A percentile compares a stretch with the other conserved stretches of the same genome.
phyloP scores from a whole-genome alignment of 2,888 invertebrate species.

The Hypselothyrea guttata region DNA sequence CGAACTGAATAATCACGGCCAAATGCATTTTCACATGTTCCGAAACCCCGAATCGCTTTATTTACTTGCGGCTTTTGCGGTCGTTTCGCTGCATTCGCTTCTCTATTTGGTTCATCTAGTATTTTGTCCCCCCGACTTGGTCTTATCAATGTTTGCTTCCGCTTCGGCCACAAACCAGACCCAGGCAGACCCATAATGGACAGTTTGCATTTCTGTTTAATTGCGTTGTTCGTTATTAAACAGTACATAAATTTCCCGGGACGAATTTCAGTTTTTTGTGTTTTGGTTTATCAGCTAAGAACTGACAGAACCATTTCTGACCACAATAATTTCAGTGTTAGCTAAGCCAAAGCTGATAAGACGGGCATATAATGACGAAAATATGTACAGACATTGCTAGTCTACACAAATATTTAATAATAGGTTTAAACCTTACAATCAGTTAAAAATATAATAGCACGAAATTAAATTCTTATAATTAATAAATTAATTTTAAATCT shows the following conservation, averaged over 20 bases:
- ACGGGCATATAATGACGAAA: too few species aligned
- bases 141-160: slow-evolving; percentile 72
- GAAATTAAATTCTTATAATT: too few species aligned
- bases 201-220: slow-evolving; percentile 55
- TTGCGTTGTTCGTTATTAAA: slow-evolving; percentile 18
- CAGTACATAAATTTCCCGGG: too few species aligned
- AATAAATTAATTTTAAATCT: too few species aligned
- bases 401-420: too few species aligned
- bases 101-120: slow-evolving; percentile 10
- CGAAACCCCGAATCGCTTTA: slow-evolving; percentile 33
- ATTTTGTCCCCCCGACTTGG: slow-evolving; percentile 21
- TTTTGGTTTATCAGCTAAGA: too few species aligned
- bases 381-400: too few species aligned
- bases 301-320: too few species aligned
- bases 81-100: slow-evolving; percentile 5
- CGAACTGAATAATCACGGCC: slow-evolving; percentile 46
- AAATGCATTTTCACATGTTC: slow-evolving; percentile 56
- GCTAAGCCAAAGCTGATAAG: neutral
- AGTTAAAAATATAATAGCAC: too few species aligned
- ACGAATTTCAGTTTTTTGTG: neutral
- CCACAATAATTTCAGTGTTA: neutral
- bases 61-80: slow-evolving; percentile 49
- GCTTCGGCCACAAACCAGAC: slow-evolving; percentile 18
- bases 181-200: slow-evolving; percentile 28
- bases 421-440: too few species aligned